Evolutionary conservation across 1,140 invertebrate species (phyloP).

Genomic region (Vollenhovia emeryi): DNA sequence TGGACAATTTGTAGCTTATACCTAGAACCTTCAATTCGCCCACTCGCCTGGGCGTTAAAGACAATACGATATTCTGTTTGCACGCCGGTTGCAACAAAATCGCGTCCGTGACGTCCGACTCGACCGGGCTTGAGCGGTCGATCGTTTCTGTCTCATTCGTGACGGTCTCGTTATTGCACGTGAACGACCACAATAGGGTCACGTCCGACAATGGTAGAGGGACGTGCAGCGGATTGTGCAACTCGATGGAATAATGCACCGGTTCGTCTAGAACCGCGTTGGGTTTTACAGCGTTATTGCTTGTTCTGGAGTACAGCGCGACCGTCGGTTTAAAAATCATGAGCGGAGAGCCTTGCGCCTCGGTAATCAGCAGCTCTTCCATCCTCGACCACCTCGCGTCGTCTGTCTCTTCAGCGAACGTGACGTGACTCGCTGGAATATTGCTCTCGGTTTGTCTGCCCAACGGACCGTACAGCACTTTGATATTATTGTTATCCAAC

Average conservation of each 20-base stretch:
- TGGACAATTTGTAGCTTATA: slow-evolving; percentile 79
- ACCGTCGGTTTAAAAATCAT: slow-evolving; percentile 92
- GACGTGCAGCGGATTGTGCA: slow-evolving; percentile 94
- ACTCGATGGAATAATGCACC: slow-evolving; percentile 91
- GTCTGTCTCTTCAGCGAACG: slow-evolving; percentile 79
- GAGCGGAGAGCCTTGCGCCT: slow-evolving; percentile 89
- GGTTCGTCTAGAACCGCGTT: slow-evolving; percentile 92
- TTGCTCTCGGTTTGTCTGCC: slow-evolving; percentile 75
- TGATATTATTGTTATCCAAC: slow-evolving; percentile 88
- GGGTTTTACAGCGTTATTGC: slow-evolving; percentile 89
- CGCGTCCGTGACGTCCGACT: slow-evolving; percentile 82
- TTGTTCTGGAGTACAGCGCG: slow-evolving; percentile 88
- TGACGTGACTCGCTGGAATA: slow-evolving; percentile 75
- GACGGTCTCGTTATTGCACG: slow-evolving; percentile 78
- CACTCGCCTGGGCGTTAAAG: slow-evolving; percentile 75
- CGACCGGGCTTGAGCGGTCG: slow-evolving; percentile 79
- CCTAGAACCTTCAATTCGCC: slow-evolving; percentile 81
- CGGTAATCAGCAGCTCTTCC: slow-evolving; percentile 92
- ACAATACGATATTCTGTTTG: slow-evolving; percentile 81
- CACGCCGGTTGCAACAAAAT: slow-evolving; percentile 81
- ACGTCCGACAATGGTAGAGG: slow-evolving; percentile 90
- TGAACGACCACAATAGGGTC: slow-evolving; percentile 92
- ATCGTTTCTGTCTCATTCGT: slow-evolving; percentile 78
- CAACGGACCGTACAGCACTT: slow-evolving; percentile 88
- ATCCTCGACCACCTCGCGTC: slow-evolving; percentile 89